A percentile compares a stretch with the other conserved stretches of the same genome.
phyloP scores from a whole-genome alignment of 2,888 invertebrate genomes.

The Amphimallon solstitiale region DNA sequence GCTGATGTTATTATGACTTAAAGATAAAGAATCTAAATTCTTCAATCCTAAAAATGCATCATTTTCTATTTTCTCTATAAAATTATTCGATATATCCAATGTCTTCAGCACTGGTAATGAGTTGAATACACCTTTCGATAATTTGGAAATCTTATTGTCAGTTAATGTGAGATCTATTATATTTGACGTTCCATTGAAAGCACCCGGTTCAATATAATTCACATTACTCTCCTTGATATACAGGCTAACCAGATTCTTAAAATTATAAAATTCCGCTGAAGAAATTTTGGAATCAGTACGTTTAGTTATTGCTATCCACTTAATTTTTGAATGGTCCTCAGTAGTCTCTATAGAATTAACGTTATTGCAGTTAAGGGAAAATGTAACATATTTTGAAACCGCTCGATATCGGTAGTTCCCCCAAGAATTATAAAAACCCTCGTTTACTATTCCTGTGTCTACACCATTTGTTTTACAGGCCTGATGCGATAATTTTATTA shows the following conservation, averaged over 20 bases:
- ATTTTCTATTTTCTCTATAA: background rate
- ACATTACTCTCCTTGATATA: background rate
- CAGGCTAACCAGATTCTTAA: conserved; percentile 1
- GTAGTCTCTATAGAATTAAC: background rate
- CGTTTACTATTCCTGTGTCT: no score
- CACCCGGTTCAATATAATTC: conserved; percentile 13
- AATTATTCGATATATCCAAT: background rate
- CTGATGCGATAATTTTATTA: no score
- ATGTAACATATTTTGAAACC: no score
- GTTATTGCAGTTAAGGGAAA: no score
- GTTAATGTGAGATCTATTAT: conserved; percentile 6
- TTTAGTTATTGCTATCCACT: background rate
- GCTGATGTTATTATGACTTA: background rate
- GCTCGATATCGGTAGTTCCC: no score
- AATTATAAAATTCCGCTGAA: background rate
- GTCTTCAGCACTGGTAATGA: background rate
- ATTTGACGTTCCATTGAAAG: conserved; percentile 7
- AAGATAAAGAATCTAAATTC: background rate
- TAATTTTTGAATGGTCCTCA: background rate
- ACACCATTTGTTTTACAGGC: no score
- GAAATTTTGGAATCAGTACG: background rate
- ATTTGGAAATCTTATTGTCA: background rate
- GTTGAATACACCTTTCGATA: conserved; percentile 17
- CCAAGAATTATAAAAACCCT: no score
- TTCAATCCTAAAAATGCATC: background rate